phyloP scores from a whole-genome alignment of 1,140 invertebrate species.

The Oppia nitens region DNA sequence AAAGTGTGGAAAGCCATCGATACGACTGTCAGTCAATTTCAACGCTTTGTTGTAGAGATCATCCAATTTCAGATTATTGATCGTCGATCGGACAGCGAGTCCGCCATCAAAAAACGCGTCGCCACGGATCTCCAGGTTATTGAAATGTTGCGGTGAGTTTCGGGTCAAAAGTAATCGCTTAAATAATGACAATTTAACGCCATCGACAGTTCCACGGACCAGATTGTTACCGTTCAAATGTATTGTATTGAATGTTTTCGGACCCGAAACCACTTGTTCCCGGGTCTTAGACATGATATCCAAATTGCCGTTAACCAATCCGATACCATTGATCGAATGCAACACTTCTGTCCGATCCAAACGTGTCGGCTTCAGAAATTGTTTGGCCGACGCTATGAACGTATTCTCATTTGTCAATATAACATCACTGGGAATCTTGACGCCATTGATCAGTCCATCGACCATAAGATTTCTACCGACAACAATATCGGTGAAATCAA shows the following conservation, averaged over 20 bases:
- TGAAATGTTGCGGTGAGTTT: not conserved
- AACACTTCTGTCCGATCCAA: conserved; percentile 5
- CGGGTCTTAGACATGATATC: not conserved
- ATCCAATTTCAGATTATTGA: conserved; percentile 7
- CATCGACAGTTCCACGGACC: conserved; percentile 14
- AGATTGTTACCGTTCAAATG: conserved; percentile 13
- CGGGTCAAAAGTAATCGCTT: not conserved
- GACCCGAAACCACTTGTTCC: conserved; percentile 14
- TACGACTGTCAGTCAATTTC: conserved; percentile 3
- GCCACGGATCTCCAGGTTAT: conserved; percentile 11
- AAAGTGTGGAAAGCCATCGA: conserved; percentile 9
- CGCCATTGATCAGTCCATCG: conserved; percentile 9
- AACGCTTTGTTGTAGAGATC: conserved; percentile 9
- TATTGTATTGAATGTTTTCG: conserved; percentile 14
- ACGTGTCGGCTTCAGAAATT: not conserved
- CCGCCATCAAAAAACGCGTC: not conserved
- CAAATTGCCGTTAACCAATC: not conserved
- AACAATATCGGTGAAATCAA: conserved; percentile 8
- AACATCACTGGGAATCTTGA: conserved; percentile 13
- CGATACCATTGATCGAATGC: conserved; percentile 15
- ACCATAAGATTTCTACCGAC: conserved; percentile 7
- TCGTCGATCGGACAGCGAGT: not conserved
- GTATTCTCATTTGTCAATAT: conserved; percentile 1
- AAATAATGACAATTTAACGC: conserved; percentile 14
- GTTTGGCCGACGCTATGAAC: conserved; percentile 3